Evolutionary conservation across 2,888 invertebrate genomes (phyloP), one percentile per base, ranked within the genome.

Genomic region (Agrotis clavis): DNA sequence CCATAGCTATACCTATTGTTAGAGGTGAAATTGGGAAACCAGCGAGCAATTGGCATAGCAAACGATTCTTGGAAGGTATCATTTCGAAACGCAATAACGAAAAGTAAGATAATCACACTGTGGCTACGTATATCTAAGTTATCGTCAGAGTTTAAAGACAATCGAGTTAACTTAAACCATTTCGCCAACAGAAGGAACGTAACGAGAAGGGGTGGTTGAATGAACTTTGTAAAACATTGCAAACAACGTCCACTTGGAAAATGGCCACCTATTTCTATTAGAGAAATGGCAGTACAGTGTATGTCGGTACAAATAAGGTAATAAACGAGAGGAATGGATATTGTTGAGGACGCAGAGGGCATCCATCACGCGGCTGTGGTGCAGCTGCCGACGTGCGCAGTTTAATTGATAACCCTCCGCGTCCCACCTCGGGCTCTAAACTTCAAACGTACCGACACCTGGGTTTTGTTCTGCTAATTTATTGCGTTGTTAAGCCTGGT

Each of bases 281-380:
- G 74, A 83, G 74, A 73, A 71, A 79, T 86, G 74, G 77, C 71
- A 71, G 81, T 75, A 70, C 73, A 65, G 56, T 74, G 62, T 67
- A 80, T 73, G 80, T 84, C 72, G 62, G 79, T 84, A 89, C 84
- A 87, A 88, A 89, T 88, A 87, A 88, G 84, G 85, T 85, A 84
- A 87, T 89, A 89, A 90, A 88, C 84, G 80, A 86, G 88, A 90
- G 82, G 71, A 83, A 89, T 89, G 85, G 86, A 88, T 85, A 83
- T 81, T 77, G 81, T 83, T 75, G 78, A 85, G 85, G 84, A 83
- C 83, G 83, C 80, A 77, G 83, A 82, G 87, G 67, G 81, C 84
- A 89, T 90, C 85, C 75, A 90, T 89, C 88, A 88, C 85, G 61
- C 47, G 11, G 65, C 56, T 72, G 75, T 71, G 82, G 78, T 81